A percentile compares a stretch with the other conserved stretches of the same genome.
These are phyloP conservation scores for Serinus canaria DNA, from an alignment of 2,113 vertebrate species.

Conservation along the genomic window DNA sequence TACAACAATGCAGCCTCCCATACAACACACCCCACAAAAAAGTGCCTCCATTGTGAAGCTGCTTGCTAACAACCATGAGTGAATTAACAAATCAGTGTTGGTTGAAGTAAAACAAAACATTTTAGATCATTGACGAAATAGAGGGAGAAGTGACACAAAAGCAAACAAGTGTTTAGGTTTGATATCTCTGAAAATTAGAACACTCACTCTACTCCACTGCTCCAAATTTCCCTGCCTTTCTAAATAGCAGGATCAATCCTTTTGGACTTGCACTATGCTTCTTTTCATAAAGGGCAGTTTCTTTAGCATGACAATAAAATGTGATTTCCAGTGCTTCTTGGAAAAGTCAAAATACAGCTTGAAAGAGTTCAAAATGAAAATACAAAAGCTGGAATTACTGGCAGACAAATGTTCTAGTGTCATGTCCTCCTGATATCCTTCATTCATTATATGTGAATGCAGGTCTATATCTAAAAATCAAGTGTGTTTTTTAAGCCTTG, in stretches of 20 bases:
- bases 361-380: slow-evolving; percentile 44
- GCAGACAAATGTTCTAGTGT: slow-evolving; percentile 42
- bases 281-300: slow-evolving; percentile 18
- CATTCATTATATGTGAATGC: slow-evolving; percentile 26
- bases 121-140: background rate
- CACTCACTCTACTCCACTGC: background rate
- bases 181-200: background rate
- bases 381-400: slow-evolving; percentile 28
- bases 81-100: background rate
- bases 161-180: background rate
- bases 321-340: slow-evolving; percentile 45
- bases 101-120: background rate
- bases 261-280: background rate
- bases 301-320: slow-evolving; percentile 52
- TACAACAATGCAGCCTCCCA: background rate
- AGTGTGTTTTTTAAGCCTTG: slow-evolving; percentile 39
- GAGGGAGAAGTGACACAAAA: background rate
- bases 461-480: slow-evolving; percentile 47
- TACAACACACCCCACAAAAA: background rate
- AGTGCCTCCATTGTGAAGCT: background rate
- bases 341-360: slow-evolving; percentile 35
- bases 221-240: background rate
- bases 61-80: background rate
- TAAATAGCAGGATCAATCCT: background rate
- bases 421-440: slow-evolving; percentile 35